Evolutionary conservation across 1,140 invertebrate species (phyloP).

Genomic region (Drosophila miranda): DNA sequence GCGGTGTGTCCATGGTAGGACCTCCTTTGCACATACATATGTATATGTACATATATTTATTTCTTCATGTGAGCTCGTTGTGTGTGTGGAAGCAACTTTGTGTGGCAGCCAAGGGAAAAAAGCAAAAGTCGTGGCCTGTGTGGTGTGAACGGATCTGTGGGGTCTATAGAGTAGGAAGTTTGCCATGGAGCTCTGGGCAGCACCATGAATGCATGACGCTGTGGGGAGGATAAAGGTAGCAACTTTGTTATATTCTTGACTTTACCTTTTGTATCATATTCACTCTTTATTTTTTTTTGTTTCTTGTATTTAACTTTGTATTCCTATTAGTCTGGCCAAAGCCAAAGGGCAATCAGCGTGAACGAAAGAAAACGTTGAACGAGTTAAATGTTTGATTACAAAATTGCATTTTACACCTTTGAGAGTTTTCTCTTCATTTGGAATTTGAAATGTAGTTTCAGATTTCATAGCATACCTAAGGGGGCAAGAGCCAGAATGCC

Average conservation of each 20-base stretch:
- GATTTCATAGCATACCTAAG: conserved; percentile 4
- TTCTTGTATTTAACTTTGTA: conserved; percentile 40
- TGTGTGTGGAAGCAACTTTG: conserved; percentile 52
- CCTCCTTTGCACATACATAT: conserved; percentile 11
- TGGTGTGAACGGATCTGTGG: conserved; percentile 52
- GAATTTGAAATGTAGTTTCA: conserved; percentile 35
- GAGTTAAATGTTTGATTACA: conserved; percentile 61
- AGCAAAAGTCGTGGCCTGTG: conserved; percentile 61
- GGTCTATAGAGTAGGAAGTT: conserved; percentile 17
- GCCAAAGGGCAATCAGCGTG: conserved; percentile 46
- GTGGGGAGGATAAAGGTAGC: conserved; percentile 17
- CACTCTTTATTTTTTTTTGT: conserved; percentile 33
- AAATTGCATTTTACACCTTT: conserved; percentile 50
- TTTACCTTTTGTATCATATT: conserved; percentile 64
- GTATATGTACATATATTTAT: conserved; percentile 24
- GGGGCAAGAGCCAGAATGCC: neutral
- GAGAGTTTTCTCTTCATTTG: conserved; percentile 34
- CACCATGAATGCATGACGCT: neutral
- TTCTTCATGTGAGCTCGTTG: conserved; percentile 22
- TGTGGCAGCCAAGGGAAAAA: conserved; percentile 56
- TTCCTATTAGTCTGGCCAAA: conserved; percentile 47
- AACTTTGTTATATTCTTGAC: conserved; percentile 56
- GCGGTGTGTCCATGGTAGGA: conserved; percentile 53
- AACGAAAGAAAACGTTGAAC: conserved; percentile 24
- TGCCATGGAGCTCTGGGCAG: too few species aligned